phyloP scores from a whole-genome alignment of 2,113 vertebrate genomes.

The Pollachius pollachius region DNA sequence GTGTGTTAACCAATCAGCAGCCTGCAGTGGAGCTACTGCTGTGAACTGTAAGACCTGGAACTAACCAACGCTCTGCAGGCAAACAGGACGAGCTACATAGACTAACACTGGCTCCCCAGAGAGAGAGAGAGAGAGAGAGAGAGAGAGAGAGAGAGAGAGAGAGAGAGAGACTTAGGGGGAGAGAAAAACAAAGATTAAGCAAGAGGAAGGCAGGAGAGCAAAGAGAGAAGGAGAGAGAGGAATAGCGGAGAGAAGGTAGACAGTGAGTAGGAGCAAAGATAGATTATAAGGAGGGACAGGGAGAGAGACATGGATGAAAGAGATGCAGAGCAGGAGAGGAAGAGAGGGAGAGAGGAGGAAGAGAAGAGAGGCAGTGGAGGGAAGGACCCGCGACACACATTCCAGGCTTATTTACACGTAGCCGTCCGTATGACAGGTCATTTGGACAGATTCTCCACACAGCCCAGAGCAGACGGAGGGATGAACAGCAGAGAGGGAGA shows the following conservation, averaged over 20 bases:
- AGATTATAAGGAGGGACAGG: not conserved
- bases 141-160: constrained; percentile 16
- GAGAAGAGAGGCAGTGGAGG: not conserved
- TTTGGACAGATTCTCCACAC: constrained; percentile 79
- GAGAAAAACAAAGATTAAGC: not conserved
- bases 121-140: constrained; percentile 17
- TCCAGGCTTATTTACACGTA: constrained; percentile 76
- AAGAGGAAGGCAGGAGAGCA: not conserved
- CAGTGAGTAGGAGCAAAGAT: constrained; percentile 19
- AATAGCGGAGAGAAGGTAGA: not conserved
- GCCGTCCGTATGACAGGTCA: constrained; percentile 79
- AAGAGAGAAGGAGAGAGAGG: not conserved
- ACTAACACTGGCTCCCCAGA: not conserved
- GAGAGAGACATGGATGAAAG: constrained; percentile 37
- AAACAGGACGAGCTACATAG: too few relatives aligned
- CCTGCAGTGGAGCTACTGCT: too few relatives aligned
- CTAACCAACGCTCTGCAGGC: too few relatives aligned
- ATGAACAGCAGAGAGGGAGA: constrained; percentile 57
- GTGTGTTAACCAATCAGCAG: too few relatives aligned
- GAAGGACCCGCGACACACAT: constrained; percentile 60
- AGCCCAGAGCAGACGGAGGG: constrained; percentile 68
- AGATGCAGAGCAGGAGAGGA: constrained; percentile 34
- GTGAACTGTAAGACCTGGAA: too few relatives aligned
- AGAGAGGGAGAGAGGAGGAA: not conserved
- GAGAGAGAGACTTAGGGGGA: constrained; percentile 7